phyloP scores from a whole-genome alignment of 2,888 invertebrate genomes.

The Alsophila aescularia region DNA sequence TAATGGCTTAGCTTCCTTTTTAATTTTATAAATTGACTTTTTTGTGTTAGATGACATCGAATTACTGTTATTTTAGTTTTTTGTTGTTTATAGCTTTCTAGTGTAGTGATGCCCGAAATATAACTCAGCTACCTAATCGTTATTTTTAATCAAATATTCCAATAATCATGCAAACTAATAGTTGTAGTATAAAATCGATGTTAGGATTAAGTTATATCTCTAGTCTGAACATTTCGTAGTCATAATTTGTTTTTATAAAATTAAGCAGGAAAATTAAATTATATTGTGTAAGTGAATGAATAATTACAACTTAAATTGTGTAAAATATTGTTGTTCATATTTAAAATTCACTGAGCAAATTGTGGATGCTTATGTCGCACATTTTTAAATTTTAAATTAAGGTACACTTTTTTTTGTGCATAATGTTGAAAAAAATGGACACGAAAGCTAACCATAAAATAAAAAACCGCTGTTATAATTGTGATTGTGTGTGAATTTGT shows the following conservation, averaged over 20 bases:
- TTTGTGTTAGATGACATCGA: slow-evolving; percentile 56
- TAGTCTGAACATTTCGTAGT: slow-evolving; percentile 78
- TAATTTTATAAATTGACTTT: slow-evolving; percentile 41
- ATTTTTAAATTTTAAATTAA: slow-evolving; percentile 63
- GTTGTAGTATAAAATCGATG: slow-evolving; percentile 47
- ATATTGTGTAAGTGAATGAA: slow-evolving; percentile 2
- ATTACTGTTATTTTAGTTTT: slow-evolving; percentile 42
- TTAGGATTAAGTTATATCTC: slow-evolving; percentile 70
- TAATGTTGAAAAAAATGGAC: slow-evolving; percentile 36
- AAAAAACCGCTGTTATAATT: slow-evolving; percentile 28
- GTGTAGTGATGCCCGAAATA: slow-evolving; percentile 44
- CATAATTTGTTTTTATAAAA: slow-evolving; percentile 64
- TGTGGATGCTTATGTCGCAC: slow-evolving; percentile 72
- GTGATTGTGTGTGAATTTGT: slow-evolving; percentile 21
- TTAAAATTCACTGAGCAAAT: slow-evolving; percentile 52
- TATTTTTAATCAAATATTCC: slow-evolving; percentile 41
- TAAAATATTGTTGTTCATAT: slow-evolving; percentile 44
- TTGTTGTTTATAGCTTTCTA: slow-evolving; percentile 27
- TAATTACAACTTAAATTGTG: slow-evolving; percentile 18
- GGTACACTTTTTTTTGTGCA: slow-evolving; percentile 53
- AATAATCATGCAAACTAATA: slow-evolving; percentile 49
- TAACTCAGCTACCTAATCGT: slow-evolving; percentile 52
- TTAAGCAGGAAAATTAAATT: slow-evolving; percentile 37
- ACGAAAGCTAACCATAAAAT: slow-evolving; percentile 34
- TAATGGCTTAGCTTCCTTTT: slow-evolving; percentile 22